phyloP scores from a whole-genome alignment of 1,140 invertebrate species.

The Aphidius gifuensis region DNA sequence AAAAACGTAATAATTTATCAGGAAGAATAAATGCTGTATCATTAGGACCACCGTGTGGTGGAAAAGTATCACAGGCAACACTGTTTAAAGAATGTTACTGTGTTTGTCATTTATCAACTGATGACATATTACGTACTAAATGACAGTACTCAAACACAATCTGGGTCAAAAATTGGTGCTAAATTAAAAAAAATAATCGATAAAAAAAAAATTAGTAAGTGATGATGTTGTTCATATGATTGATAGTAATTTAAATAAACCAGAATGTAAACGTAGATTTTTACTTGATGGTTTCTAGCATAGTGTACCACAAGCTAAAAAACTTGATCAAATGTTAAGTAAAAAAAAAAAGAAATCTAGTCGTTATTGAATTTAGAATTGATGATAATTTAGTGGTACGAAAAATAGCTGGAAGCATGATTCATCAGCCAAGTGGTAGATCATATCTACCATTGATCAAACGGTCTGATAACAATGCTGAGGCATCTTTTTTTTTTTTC shows the following conservation, averaged over 20 bases:
- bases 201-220: conserved; percentile 85
- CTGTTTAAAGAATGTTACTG: conserved; percentile 84
- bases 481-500: too few species aligned
- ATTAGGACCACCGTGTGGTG: conserved; percentile 91
- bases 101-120: conserved; percentile 94
- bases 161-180: conserved; percentile 81
- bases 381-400: conserved; percentile 87
- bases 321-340: conserved; percentile 83
- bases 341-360: conserved; percentile 75
- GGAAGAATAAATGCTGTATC: conserved; percentile 84
- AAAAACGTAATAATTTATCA: conserved; percentile 39
- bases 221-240: conserved; percentile 96
- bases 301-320: conserved; percentile 90
- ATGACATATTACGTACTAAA: conserved; percentile 92
- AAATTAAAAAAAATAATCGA: conserved; percentile 88
- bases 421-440: conserved; percentile 86
- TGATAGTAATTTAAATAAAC: conserved; percentile 84
- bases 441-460: conserved; percentile 49
- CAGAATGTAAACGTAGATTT: conserved; percentile 92
- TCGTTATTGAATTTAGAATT: conserved; percentile 93
- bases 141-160: conserved; percentile 63
- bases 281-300: conserved; percentile 97
- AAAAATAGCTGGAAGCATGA: conserved; percentile 89
- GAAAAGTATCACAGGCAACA: conserved; percentile 97
- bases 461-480: too few species aligned